These are phyloP conservation scores for Chloromyia formosa DNA, from an alignment of 2,888 invertebrate genomes.

Conservation along the genomic window DNA sequence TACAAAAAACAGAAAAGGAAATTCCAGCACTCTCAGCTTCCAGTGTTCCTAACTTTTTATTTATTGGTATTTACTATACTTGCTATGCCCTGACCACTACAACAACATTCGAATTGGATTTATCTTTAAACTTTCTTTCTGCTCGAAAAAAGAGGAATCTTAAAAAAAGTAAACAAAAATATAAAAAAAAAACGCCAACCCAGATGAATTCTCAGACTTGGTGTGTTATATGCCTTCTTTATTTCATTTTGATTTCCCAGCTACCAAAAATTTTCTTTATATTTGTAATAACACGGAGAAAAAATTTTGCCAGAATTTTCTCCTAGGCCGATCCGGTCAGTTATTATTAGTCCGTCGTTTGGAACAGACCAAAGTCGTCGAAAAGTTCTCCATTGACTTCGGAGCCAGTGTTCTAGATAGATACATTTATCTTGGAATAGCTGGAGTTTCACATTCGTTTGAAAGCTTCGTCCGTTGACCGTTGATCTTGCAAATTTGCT, in stretches of 20 bases:
- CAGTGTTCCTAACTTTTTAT: too few species aligned
- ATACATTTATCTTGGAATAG: too few species aligned
- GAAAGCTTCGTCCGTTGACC: slow-evolving; percentile 14
- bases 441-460: slow-evolving; percentile 18
- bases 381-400: slow-evolving; percentile 39
- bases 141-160: too few species aligned
- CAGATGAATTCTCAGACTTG: too few species aligned
- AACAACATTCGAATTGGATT: slow-evolving; percentile 4
- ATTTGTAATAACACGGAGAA: slow-evolving; percentile 43
- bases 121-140: not conserved
- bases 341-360: slow-evolving; percentile 61
- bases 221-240: slow-evolving; percentile 7
- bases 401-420: too few species aligned
- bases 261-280: slow-evolving; percentile 33
- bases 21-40: not conserved
- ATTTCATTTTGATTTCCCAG: slow-evolving; percentile 27
- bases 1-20: not conserved
- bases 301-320: slow-evolving; percentile 36
- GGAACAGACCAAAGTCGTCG: slow-evolving; percentile 55
- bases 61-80: too few species aligned
- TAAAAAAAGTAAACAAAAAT: too few species aligned
- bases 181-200: too few species aligned
- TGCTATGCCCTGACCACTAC: slow-evolving; percentile 11
- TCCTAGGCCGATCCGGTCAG: slow-evolving; percentile 53
- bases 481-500: too few species aligned